phyloP scores from a whole-genome alignment of 1,140 invertebrate genomes.

The Drosophila orena region DNA sequence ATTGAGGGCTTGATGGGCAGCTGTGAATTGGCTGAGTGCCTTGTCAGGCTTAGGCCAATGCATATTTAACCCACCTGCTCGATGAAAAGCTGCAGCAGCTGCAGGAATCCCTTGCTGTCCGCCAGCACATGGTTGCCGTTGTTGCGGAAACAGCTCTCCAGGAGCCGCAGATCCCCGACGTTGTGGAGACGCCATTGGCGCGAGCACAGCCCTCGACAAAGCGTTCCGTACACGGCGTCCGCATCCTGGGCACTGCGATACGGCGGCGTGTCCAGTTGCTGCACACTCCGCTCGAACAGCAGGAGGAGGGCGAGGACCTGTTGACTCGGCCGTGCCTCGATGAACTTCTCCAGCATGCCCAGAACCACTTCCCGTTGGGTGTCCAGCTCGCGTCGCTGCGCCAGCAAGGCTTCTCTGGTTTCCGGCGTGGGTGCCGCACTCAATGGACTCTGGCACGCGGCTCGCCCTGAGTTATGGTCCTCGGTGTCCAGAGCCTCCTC shows the following conservation, averaged over 20 bases:
- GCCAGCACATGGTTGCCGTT: constrained; percentile 80
- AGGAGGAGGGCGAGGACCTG: constrained; percentile 72
- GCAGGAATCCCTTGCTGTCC: constrained; percentile 78
- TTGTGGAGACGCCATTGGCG: constrained; percentile 58
- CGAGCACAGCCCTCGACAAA: constrained; percentile 50
- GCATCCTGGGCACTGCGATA: constrained; percentile 66
- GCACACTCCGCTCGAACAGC: constrained; percentile 73
- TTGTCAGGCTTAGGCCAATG: constrained; percentile 19
- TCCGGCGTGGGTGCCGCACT: constrained; percentile 55
- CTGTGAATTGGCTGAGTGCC: constrained; percentile 43
- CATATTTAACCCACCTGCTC: constrained; percentile 68
- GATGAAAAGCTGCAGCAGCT: constrained; percentile 73
- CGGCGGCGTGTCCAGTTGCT: constrained; percentile 48
- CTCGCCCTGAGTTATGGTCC: constrained; percentile 4
- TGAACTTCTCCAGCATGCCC: constrained; percentile 84
- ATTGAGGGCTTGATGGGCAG: constrained; percentile 42
- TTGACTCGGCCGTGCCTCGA: constrained; percentile 71
- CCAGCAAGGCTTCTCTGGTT: constrained; percentile 61
- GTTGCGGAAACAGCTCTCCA: constrained; percentile 76
- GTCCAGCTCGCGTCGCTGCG: constrained; percentile 71
- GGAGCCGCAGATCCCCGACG: constrained; percentile 53
- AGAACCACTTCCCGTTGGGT: constrained; percentile 83
- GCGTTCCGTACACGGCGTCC: constrained; percentile 61
- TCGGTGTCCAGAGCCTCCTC: constrained; percentile 37
- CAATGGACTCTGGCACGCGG: constrained; percentile 54